phyloP scores from a whole-genome alignment of 1,140 invertebrate species.

The Maniola jurtina region DNA sequence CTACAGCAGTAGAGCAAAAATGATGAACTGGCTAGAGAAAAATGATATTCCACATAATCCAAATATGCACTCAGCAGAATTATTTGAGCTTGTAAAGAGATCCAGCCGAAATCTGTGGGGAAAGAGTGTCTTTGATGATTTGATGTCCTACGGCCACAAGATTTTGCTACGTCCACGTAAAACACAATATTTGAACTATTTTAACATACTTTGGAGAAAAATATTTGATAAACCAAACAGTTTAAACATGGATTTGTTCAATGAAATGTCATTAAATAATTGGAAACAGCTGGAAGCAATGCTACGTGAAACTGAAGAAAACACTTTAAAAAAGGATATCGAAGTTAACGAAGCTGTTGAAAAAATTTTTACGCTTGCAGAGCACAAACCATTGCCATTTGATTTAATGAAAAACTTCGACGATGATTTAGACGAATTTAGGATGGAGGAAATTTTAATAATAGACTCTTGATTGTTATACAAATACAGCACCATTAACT shows the following conservation, averaged over 20 bases:
- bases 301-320: not conserved
- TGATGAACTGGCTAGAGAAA: conserved; percentile 20
- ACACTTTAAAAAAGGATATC: not conserved
- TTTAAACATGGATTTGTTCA: not conserved
- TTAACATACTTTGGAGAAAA: not conserved
- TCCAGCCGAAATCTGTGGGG: conserved; percentile 8
- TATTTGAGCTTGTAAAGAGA: conserved; percentile 21
- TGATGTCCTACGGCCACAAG: conserved; percentile 15
- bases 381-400: not conserved
- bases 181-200: conserved; percentile 17
- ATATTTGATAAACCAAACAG: not conserved
- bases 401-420: not conserved
- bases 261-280: not conserved
- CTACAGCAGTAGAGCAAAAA: conserved; percentile 15
- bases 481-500: too few species aligned
- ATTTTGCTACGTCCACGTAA: conserved; percentile 13
- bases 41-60: conserved; percentile 14
- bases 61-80: conserved; percentile 18
- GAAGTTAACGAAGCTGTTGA: not conserved
- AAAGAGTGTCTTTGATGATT: conserved; percentile 11
- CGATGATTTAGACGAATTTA: not conserved
- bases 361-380: not conserved
- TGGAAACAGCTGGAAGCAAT: not conserved
- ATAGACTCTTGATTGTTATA: too few species aligned
- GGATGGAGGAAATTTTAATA: not conserved